Base-by-base conservation (phyloP, 1,140 invertebrate genomes). In the Lepidotrigona ventralis region DNA sequence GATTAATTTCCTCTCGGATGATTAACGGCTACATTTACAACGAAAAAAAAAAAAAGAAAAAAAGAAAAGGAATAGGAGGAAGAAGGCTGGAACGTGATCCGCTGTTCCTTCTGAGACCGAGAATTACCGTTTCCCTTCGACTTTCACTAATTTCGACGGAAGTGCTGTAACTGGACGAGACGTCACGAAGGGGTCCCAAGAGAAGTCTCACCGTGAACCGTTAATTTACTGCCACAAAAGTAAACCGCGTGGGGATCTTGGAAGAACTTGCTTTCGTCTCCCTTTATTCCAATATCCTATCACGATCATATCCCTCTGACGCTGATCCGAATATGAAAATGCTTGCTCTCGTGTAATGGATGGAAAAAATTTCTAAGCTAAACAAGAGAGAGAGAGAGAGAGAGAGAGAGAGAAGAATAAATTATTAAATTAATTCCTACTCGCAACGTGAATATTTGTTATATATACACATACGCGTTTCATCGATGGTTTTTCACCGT, bases 151-250 rank as follows among this genome's bases (percentile, higher is more conserved):
- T 90, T 89, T 90, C 69, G 63, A 19, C 64, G 79, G 72, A 77
- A 83, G 85, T 79, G 80, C 74, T 77, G 78, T 88, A 86, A 87
- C 84, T 72, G 85, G 85, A 73, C 79, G 79, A 86, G 81, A 85
- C 76, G 78, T 80, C 68, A 75, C 71, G 83, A 85, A 86, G 83
- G 72, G 66, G 83, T 79, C 73, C 58, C 79, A 60, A 15, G 79
- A 76, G 78, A 84, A 73, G 79, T 69, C 84, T 64, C 77, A 76
- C 81, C 83, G 71, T 63, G 86, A 89, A 89, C 90, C 88, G 85
- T 89, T 88, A 90, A 90, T 90, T 90, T 90, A 89, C 88, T 86
- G 79, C 84, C 74, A 72, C 83, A 83, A 90, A 89, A 90, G 86
- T 90, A 86, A 90, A 89, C 88, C 88, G 78, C 78, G 60, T 66